Conservation (phyloP, 2,797 vertebrate species). For the Parotocinclus haroldoi region DNA sequence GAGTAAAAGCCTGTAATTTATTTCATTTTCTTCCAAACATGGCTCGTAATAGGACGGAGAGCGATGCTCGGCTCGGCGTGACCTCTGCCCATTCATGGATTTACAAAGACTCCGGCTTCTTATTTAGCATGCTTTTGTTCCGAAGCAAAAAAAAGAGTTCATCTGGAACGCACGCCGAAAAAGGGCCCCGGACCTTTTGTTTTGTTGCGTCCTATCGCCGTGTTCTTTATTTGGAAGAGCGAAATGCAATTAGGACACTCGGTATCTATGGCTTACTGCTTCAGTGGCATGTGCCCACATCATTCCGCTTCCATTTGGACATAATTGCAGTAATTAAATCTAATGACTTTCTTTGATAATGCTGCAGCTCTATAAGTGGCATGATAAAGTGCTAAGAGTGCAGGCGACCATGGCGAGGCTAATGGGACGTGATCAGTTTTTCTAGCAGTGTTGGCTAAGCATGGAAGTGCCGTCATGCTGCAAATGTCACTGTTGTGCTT, state of each 20-base stretch:
- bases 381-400: conserved; percentile 48
- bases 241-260: conserved; percentile 36
- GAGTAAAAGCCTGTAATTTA: conserved; percentile 45
- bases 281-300: conserved; percentile 42
- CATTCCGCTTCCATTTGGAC: conserved; percentile 45
- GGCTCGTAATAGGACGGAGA: conserved; percentile 46
- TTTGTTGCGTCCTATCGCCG: not conserved
- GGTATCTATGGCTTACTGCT: conserved; percentile 43
- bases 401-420: conserved; percentile 25
- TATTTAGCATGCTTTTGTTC: conserved; percentile 1
- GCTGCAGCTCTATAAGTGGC: conserved; percentile 43
- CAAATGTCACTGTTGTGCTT: conserved; percentile 6
- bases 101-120: not conserved
- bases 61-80: conserved; percentile 12
- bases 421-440: conserved; percentile 42
- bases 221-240: not conserved
- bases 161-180: not conserved
- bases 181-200: not conserved
- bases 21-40: conserved; percentile 55
- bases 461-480: not conserved
- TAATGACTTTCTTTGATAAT: conserved; percentile 51
- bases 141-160: not conserved
- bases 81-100: conserved; percentile 1
- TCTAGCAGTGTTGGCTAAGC: conserved; percentile 35
- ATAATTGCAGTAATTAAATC: conserved; percentile 52